Percentiles rank a stretch among this genome's conserved stretches.
These are phyloP conservation scores for Apamea anceps DNA, from an alignment of 2,888 invertebrate genomes.

Conservation along the genomic window DNA sequence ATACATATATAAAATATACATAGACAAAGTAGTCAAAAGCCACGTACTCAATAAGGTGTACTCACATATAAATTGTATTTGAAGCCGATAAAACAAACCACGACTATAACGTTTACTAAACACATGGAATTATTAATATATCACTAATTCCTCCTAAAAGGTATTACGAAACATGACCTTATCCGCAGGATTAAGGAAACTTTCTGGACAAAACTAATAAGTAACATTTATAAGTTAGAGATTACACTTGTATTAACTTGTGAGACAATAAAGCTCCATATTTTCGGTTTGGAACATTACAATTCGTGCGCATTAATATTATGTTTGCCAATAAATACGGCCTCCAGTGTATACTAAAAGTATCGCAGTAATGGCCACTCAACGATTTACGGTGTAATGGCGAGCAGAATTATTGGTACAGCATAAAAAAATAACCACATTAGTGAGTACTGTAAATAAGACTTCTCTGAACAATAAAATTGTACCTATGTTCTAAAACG, in stretches of 20 bases:
- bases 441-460: background rate
- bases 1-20: too few species aligned
- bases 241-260: too few species aligned
- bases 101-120: background rate
- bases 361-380: background rate
- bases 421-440: background rate
- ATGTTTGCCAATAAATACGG: background rate
- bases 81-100: background rate
- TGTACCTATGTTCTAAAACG: background rate
- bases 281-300: background rate
- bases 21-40: too few species aligned
- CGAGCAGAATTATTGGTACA: constrained; percentile 19
- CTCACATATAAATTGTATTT: background rate
- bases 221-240: constrained; percentile 45
- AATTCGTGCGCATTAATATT: background rate
- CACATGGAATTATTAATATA: constrained; percentile 21
- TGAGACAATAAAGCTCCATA: background rate
- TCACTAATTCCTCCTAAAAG: constrained; percentile 12
- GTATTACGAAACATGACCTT: constrained; percentile 15
- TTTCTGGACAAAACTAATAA: constrained; percentile 40
- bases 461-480: background rate
- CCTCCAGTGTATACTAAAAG: background rate
- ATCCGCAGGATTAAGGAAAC: constrained; percentile 32
- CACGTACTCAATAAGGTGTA: too few species aligned
- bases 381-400: background rate